These are phyloP conservation scores for Cephus pygmeus DNA, from an alignment of 2,888 invertebrate genomes.

Conservation along the genomic window DNA sequence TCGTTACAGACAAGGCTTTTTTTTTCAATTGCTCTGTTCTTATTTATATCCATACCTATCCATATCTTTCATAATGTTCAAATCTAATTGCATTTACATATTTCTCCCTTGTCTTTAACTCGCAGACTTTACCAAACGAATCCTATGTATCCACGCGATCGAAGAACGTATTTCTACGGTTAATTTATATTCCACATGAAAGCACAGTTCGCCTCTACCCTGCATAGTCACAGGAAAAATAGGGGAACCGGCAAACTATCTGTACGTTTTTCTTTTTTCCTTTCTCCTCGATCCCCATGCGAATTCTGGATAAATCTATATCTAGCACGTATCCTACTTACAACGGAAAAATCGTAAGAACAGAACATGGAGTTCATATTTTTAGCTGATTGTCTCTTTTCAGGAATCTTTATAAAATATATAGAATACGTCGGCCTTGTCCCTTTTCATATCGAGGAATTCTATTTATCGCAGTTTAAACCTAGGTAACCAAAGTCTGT, in stretches of 20 bases:
- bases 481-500: too few relatives aligned
- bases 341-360: not conserved
- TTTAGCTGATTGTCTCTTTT: not conserved
- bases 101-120: not conserved
- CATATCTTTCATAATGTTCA: not conserved
- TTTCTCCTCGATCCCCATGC: not conserved
- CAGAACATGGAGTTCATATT: too few relatives aligned
- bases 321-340: not conserved
- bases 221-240: not conserved
- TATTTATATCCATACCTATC: not conserved
- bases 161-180: not conserved
- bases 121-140: not conserved
- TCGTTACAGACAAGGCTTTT: not conserved
- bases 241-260: not conserved
- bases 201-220: not conserved
- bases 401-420: not conserved
- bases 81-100: not conserved
- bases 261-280: not conserved
- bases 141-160: not conserved
- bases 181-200: not conserved
- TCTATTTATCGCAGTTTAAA: too few relatives aligned
- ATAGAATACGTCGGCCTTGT: not conserved
- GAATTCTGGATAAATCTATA: not conserved
- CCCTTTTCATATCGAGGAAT: too few relatives aligned
- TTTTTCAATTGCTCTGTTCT: not conserved